Percentiles rank a stretch among this genome's conserved stretches.
Conservation (phyloP, 2,113 vertebrate species). For the Rhynchomys soricoides region DNA sequence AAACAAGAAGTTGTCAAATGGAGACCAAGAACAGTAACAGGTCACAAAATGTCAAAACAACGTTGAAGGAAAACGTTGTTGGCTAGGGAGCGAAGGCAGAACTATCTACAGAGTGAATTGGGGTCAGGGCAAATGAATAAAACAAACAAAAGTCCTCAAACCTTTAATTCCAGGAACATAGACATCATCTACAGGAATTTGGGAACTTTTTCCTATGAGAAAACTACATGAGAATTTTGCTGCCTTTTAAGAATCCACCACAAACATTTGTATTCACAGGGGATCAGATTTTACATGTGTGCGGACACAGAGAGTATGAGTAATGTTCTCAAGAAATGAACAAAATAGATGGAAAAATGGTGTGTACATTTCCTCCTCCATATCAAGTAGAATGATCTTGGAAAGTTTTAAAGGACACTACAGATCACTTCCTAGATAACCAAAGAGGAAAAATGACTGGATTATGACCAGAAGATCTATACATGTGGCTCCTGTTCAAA, state of each 20-base stretch:
- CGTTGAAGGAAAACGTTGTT: not conserved
- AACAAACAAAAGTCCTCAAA: not conserved
- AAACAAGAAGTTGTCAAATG: not conserved
- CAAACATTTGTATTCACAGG: conserved; percentile 36
- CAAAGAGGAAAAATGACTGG: not conserved
- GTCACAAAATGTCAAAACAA: not conserved
- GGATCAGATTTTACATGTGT: conserved; percentile 44
- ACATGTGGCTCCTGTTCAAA: not conserved
- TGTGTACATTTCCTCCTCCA: not conserved
- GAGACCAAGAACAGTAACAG: not conserved
- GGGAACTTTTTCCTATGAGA: conserved; percentile 1
- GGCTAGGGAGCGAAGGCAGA: not conserved
- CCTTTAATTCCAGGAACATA: not conserved
- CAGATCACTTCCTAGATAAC: not conserved
- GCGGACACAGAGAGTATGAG: not conserved
- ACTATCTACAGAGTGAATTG: not conserved
- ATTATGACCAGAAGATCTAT: not conserved
- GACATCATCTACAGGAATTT: not conserved
- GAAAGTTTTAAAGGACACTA: not conserved
- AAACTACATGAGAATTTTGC: not conserved
- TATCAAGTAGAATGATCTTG: not conserved
- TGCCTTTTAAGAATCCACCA: conserved; percentile 31
- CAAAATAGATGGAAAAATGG: not conserved
- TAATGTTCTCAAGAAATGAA: conserved; percentile 53
- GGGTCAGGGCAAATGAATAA: not conserved